These are phyloP conservation scores for Rhinogobius similis DNA, from an alignment of 2,113 vertebrate genomes.

Conservation along the genomic window DNA sequence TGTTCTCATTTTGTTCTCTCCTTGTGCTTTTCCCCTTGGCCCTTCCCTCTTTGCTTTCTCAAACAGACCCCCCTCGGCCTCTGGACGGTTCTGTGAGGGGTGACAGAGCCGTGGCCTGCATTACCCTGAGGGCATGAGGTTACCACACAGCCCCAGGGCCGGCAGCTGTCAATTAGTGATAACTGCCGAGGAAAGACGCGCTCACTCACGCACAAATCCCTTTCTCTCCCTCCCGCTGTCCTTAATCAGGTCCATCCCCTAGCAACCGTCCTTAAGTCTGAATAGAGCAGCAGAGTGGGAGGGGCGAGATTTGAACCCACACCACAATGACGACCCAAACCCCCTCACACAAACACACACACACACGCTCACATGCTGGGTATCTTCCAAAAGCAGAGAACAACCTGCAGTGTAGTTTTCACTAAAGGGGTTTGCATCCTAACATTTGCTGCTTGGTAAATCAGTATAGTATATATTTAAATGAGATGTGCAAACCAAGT, in stretches of 20 bases:
- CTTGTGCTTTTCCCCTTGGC: slow-evolving; percentile 22
- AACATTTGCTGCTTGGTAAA: background rate
- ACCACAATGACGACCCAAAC: background rate
- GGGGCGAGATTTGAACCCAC: slow-evolving; percentile 42
- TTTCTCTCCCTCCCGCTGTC: slow-evolving; percentile 46
- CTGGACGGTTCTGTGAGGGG: slow-evolving; percentile 76
- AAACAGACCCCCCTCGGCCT: slow-evolving; percentile 67
- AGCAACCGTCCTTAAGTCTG: slow-evolving; percentile 87
- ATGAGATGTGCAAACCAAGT: background rate
- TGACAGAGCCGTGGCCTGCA: slow-evolving; percentile 89
- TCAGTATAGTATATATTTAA: background rate
- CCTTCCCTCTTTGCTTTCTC: slow-evolving; percentile 58
- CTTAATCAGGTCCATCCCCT: slow-evolving; percentile 91
- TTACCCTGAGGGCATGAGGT: slow-evolving; percentile 90
- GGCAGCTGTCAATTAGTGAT: slow-evolving; percentile 99
- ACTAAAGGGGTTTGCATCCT: background rate
- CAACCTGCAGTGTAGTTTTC: background rate
- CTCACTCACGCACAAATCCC: slow-evolving; percentile 22
- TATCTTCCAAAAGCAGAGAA: background rate
- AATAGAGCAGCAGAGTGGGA: slow-evolving; percentile 75
- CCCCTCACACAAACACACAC: background rate
- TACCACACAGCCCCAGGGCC: slow-evolving; percentile 93
- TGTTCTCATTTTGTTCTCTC: slow-evolving; percentile 37
- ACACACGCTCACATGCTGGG: background rate
- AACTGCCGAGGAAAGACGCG: slow-evolving; percentile 80